Percentiles rank a stretch among this genome's conserved stretches.
These are phyloP conservation scores for Mesoclemmys tuberculata DNA, from an alignment of 2,113 vertebrate species.

Conservation along the genomic window DNA sequence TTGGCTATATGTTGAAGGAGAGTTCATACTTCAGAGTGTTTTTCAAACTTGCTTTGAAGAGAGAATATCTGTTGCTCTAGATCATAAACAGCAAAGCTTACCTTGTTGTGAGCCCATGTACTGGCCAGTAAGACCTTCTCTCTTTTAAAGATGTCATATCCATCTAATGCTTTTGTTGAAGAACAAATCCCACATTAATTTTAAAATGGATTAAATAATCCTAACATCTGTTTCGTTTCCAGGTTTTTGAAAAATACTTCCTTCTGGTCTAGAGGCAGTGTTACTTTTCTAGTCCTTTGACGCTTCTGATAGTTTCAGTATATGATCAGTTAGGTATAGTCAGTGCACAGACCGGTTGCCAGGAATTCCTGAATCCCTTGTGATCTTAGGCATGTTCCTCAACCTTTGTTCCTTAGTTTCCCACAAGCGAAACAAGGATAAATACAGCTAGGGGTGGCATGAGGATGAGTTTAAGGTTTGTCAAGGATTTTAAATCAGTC, in stretches of 20 bases:
- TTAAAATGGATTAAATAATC: not conserved
- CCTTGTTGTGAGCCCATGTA: not conserved
- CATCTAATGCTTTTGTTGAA: not conserved
- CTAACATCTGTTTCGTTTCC: not conserved
- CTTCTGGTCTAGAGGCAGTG: not conserved
- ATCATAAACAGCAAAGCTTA: not conserved
- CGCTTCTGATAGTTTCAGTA: not conserved
- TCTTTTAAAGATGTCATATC: not conserved
- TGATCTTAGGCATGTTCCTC: not conserved
- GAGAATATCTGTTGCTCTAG: not conserved
- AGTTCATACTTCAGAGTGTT: not conserved
- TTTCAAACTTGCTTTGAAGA: not conserved
- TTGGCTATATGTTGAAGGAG: not conserved
- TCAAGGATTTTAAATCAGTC: not conserved
- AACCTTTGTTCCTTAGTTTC: not conserved
- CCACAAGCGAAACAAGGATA: not conserved
- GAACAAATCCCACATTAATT: not conserved
- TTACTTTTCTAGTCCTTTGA: not conserved
- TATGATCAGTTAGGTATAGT: not conserved
- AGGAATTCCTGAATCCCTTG: not conserved
- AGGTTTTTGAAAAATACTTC: not conserved
- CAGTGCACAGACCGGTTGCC: fast-evolving
- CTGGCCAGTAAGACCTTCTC: not conserved
- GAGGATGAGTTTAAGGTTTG: not conserved
- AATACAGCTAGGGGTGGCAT: not conserved